These are phyloP conservation scores for Aradophagus sp. DNA, from an alignment of 1,140 invertebrate species.

Conservation along the genomic window DNA sequence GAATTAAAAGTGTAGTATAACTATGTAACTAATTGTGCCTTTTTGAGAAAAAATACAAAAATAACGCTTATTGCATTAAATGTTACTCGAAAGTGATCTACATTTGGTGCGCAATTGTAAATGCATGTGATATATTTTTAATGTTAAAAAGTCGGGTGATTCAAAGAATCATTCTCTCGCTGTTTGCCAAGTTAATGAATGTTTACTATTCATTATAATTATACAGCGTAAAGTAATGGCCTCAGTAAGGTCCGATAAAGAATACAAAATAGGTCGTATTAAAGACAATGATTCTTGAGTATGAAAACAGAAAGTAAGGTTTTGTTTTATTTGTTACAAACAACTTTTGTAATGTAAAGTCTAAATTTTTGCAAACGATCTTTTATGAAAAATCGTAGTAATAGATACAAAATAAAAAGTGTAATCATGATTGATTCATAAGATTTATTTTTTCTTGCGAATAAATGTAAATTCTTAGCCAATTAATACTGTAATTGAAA, in stretches of 20 bases:
- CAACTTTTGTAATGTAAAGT: too few species aligned
- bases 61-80: conserved; percentile 54
- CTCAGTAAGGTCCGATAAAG: conserved; percentile 4
- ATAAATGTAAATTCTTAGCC: conserved; percentile 21
- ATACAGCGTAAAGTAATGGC: conserved; percentile 17
- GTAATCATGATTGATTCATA: conserved; percentile 18
- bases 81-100: conserved; percentile 29
- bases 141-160: conserved; percentile 42
- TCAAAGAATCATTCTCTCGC: conserved; percentile 51
- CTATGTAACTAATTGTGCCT: conserved; percentile 49
- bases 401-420: too few species aligned
- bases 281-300: conserved; percentile 32
- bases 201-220: conserved; percentile 48
- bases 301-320: conserved; percentile 1
- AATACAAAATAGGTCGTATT: conserved; percentile 21
- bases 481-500: too few species aligned
- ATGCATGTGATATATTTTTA: conserved; percentile 54
- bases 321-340: too few species aligned
- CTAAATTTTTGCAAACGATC: too few species aligned
- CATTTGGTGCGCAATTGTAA: conserved; percentile 47
- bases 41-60: conserved; percentile 28
- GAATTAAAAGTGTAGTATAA: conserved; percentile 17
- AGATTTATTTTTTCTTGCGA: conserved; percentile 22
- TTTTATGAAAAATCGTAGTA: too few species aligned
- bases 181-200: conserved; percentile 54